A percentile compares a stretch with the other conserved stretches of the same genome.
These are phyloP conservation scores for Thalassophryne amazonica DNA, from an alignment of 2,797 vertebrate genomes.

Conservation along the genomic window DNA sequence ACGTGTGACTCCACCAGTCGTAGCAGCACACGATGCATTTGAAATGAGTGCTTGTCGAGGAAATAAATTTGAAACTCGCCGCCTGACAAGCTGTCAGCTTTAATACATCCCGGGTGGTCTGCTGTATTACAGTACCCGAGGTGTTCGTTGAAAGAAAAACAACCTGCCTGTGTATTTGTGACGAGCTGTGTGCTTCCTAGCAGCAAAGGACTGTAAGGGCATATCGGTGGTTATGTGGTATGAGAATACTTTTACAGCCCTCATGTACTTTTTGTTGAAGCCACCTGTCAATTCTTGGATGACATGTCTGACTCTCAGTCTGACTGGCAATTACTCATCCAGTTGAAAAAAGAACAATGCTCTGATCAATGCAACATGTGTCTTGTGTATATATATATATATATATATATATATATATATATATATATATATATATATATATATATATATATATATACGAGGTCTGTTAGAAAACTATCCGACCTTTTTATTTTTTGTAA, in stretches of 20 bases:
- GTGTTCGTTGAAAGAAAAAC: conserved; percentile 48
- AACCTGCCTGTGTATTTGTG: conserved; percentile 28
- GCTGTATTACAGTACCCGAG: conserved; percentile 50
- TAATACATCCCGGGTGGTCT: conserved; percentile 46
- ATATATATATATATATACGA: no score
- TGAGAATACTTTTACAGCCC: conserved; percentile 20
- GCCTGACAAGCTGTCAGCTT: conserved; percentile 66
- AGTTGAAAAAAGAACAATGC: conserved; percentile 12
- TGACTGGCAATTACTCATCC: conserved; percentile 47
- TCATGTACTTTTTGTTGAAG: conserved; percentile 10
- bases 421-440: no score
- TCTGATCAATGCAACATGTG: conserved; percentile 37
- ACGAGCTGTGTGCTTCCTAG: conserved; percentile 39
- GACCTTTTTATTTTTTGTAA: no score
- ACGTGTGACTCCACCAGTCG: conserved; percentile 41
- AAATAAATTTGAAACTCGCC: conserved; percentile 72
- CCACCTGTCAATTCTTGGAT: conserved; percentile 30
- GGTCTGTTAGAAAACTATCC: no score
- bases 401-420: no score
- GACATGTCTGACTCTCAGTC: conserved; percentile 31
- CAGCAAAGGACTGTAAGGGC: conserved; percentile 62
- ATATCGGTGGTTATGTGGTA: conserved; percentile 38
- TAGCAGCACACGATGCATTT: conserved; percentile 65
- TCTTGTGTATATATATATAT: no score
- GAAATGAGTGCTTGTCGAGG: conserved; percentile 69